Conservation (phyloP, 2,888 invertebrate genomes). For the Watsonalla binaria region DNA sequence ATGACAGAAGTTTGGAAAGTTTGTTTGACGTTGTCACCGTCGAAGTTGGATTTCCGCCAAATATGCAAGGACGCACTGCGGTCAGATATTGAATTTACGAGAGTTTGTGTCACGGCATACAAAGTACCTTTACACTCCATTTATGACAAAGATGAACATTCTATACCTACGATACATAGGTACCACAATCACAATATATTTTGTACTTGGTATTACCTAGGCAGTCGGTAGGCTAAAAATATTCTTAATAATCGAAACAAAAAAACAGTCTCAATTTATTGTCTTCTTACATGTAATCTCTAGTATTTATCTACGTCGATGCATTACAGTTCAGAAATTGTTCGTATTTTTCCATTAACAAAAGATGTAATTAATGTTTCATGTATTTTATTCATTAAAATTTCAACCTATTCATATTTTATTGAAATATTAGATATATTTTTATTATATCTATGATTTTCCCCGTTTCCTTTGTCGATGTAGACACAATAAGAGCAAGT, state of each 20-base stretch:
- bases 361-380: too few species aligned
- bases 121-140: not conserved
- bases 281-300: too few species aligned
- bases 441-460: constrained; percentile 40
- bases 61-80: constrained; percentile 57
- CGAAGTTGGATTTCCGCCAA: constrained; percentile 62
- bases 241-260: too few species aligned
- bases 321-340: too few species aligned
- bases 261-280: too few species aligned
- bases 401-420: too few species aligned
- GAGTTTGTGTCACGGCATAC: not conserved
- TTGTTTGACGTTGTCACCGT: constrained; percentile 54
- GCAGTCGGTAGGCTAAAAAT: too few species aligned
- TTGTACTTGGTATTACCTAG: too few species aligned
- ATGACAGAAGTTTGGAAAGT: constrained; percentile 40
- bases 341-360: too few species aligned
- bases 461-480: constrained; percentile 59
- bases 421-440: constrained; percentile 7
- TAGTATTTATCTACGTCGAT: too few species aligned
- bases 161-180: not conserved
- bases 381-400: too few species aligned
- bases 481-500: constrained; percentile 70
- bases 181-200: not conserved
- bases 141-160: not conserved
- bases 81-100: constrained; percentile 24